Conservation (phyloP, 2,888 invertebrate genomes). For the Penaeus monodon region DNA sequence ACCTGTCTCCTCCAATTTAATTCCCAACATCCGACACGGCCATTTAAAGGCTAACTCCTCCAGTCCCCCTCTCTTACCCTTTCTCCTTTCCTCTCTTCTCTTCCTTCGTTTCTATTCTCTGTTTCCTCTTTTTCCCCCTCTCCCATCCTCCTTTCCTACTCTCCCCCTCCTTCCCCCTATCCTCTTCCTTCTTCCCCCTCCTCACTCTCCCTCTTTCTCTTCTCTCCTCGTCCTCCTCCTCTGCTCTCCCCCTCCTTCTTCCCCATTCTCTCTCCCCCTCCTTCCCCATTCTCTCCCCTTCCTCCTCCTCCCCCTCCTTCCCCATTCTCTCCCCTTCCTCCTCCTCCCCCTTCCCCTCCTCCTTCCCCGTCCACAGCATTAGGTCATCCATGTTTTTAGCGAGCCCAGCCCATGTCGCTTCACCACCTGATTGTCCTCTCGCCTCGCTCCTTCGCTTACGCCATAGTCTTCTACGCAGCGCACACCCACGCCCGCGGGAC, state of each 20-base stretch:
- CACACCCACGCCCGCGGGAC: no score
- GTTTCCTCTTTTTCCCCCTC: not conserved
- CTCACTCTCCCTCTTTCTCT: not conserved
- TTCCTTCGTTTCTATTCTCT: not conserved
- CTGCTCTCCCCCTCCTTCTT: not conserved
- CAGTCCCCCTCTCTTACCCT: not conserved
- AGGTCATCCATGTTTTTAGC: not conserved
- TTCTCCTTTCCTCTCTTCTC: not conserved
- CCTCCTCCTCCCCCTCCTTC: not conserved
- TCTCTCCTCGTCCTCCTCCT: not conserved
- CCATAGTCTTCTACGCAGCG: not conserved
- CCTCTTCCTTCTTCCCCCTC: not conserved
- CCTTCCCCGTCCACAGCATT: not conserved
- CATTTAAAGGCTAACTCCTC: not conserved
- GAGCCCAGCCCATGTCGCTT: not conserved
- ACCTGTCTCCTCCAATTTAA: no score
- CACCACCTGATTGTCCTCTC: not conserved
- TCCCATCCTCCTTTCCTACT: not conserved
- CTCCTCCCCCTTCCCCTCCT: conserved; percentile 3
- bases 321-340: not conserved
- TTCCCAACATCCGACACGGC: no score
- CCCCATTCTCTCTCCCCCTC: not conserved
- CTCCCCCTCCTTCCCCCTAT: not conserved
- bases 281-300: not conserved
- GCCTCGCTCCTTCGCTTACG: not conserved